Evolutionary conservation across 2,797 vertebrate species (phyloP), one percentile per base, ranked within the genome.

Genomic region (Centropyge bicolor): DNA sequence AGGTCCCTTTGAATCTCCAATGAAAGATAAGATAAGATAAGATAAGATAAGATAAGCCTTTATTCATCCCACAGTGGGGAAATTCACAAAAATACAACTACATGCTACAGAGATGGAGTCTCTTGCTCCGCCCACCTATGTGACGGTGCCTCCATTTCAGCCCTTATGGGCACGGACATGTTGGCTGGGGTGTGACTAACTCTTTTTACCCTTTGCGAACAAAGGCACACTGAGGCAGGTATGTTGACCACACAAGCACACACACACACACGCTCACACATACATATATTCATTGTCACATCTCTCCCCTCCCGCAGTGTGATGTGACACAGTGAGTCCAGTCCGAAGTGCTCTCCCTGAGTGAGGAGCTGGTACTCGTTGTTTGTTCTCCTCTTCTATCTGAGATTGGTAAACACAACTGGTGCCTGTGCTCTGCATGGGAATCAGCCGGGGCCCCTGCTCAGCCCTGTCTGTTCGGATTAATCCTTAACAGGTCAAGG

Each of bases 401-500:
- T 90, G 59, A 83, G 90, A 91, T 90, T 91, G 88, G 91, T 93
- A 91, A 93, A 93, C 93, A 92, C 80, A 82, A 86, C 72, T 14
- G 69, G 66, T 67, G 64, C 82, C 83, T 92, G 93, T 90, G 91
- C 89, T 88, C 92, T 83, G 91, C 90, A 92, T 94, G 80, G 83
- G 79, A 95, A 94, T 92, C 74, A 90, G 83, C 63, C 19, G 19
- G 48, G 73, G 82, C 62, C 70, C 80, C 82, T 35, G 84, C 72
- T 79, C 88, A 81, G 84, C 86, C 83, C 87, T 82, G 90, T 92
- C 91, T 87, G 80, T 86, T 86, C 79, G 77, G 72, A 94, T 93
- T 92, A 95, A 94, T 95, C 92, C 81, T 81, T 84, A 86, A 88
- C 82, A 81, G 93, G 93, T 94, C 92, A 95, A 95, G 94, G 95